phyloP scores from a whole-genome alignment of 2,113 vertebrate species.

The Emydura subglobosa region DNA sequence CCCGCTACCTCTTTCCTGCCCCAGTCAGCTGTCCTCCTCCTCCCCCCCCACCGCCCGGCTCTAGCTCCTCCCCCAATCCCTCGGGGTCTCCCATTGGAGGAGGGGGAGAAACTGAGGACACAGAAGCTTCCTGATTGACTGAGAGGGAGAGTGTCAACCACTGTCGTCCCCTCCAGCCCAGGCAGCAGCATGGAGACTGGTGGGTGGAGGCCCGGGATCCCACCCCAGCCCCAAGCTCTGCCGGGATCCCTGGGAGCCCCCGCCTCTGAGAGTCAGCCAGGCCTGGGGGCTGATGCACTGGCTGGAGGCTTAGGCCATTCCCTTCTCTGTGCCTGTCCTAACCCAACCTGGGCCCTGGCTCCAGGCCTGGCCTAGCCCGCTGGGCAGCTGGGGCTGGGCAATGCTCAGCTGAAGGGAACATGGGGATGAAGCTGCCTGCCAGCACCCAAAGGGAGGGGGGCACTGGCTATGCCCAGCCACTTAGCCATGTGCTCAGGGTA shows the following conservation, averaged over 20 bases:
- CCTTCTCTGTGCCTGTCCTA: not conserved
- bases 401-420: not conserved
- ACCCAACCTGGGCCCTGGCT: not conserved
- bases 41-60: too few relatives aligned
- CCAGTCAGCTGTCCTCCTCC: not conserved
- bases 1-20: not conserved
- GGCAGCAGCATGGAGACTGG: not conserved
- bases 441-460: not conserved
- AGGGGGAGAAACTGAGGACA: not conserved
- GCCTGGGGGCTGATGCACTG: too few relatives aligned
- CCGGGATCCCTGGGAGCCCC: too few relatives aligned
- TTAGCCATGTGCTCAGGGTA: not conserved
- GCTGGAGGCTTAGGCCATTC: not conserved
- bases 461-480: too few relatives aligned
- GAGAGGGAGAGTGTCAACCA: not conserved
- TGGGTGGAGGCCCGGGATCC: too few relatives aligned
- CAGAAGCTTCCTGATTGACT: not conserved
- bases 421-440: not conserved
- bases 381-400: not conserved
- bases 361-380: too few relatives aligned
- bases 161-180: too few relatives aligned
- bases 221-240: not conserved
- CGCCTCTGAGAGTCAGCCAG: not conserved
- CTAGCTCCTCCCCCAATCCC: not conserved
- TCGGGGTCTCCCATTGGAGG: not conserved